Conservation (phyloP, 2,797 vertebrate genomes). For the Linurgus olivaceus region DNA sequence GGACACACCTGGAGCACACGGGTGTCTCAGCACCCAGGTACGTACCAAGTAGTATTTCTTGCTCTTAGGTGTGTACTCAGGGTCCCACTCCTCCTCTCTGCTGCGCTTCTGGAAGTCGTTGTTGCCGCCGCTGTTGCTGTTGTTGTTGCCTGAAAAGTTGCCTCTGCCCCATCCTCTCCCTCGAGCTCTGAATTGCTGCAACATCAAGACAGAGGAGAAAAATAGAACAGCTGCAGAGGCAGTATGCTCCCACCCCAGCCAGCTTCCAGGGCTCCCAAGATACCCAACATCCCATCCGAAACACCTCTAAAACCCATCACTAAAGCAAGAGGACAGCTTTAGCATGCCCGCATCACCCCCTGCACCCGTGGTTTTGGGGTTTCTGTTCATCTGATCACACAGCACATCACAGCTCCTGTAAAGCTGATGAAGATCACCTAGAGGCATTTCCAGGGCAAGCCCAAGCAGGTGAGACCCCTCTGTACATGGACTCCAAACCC, state of each 20-base stretch:
- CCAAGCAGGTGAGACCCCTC: background rate
- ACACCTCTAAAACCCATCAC: background rate
- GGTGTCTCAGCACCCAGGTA: background rate
- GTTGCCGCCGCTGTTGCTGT: constrained; percentile 78
- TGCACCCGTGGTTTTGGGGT: background rate
- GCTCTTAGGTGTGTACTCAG: constrained; percentile 91
- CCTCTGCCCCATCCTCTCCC: constrained; percentile 91
- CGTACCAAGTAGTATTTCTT: constrained; percentile 95
- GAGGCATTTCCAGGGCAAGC: background rate
- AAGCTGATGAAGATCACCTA: fast-evolving
- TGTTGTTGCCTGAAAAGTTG: constrained; percentile 81
- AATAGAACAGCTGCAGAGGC: background rate
- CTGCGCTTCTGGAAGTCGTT: constrained; percentile 81
- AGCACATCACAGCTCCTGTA: background rate
- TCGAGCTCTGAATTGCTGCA: constrained; percentile 84
- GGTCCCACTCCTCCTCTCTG: constrained; percentile 91
- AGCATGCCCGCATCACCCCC: fast-evolving
- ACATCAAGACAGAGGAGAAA: background rate
- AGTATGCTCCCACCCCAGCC: background rate
- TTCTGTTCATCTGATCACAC: background rate
- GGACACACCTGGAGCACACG: fast-evolving
- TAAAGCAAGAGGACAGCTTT: background rate
- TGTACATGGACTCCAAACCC: background rate
- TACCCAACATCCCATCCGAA: background rate
- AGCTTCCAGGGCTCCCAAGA: background rate